Evolutionary conservation across 2,797 vertebrate species (phyloP), one percentile per base, ranked within the genome.

Genomic region (Enteromius thamalakanensis): DNA sequence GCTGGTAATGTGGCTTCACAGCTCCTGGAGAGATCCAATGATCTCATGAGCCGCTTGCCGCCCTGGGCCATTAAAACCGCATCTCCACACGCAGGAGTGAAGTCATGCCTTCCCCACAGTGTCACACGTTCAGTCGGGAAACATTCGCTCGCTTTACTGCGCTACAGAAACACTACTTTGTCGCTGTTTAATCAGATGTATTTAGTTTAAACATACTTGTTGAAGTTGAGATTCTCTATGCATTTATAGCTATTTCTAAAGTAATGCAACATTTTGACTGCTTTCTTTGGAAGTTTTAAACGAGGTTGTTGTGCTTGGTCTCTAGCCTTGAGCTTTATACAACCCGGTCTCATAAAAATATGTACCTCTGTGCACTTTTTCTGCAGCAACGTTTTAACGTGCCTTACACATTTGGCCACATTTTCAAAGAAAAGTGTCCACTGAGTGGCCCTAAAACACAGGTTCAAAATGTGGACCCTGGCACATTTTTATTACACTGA

Each of bases 1-100:
- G 67, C 47, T 58, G 47, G 84, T 85, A 82, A 84, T 89, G 82
- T 85, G 79, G 87, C 86, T 84, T 87, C 81, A 85, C 82, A 87
- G 76, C 84, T 89, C 80, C 76, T 79, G 81, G 78, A 49, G 78
- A 79, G 67, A 79, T 84, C 70, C 37, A 78, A 80, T 83, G 84
- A 87, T 82, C 71, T 76, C 58, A 78, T 62, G 85, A 84, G 84
- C 60, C 83, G 70, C 72, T 14, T 64, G 17, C 55, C 68, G 81
- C 80, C 81, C 65, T 77, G 45, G 53, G 72, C 71, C 32, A 62
- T 68, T 71, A 82, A 82, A 87, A 79, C 67, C 12, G 19, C 71
- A 82, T 67, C 67, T 32, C 40, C 42, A 65, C 65, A 58, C 58
- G 42, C 58, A 26, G 47, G 40, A 82, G 82, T 72, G 83, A 81